Evolutionary conservation across 2,113 vertebrate species (phyloP), one percentile per base, ranked within the genome.

Genomic region (Podarcis muralis): DNA sequence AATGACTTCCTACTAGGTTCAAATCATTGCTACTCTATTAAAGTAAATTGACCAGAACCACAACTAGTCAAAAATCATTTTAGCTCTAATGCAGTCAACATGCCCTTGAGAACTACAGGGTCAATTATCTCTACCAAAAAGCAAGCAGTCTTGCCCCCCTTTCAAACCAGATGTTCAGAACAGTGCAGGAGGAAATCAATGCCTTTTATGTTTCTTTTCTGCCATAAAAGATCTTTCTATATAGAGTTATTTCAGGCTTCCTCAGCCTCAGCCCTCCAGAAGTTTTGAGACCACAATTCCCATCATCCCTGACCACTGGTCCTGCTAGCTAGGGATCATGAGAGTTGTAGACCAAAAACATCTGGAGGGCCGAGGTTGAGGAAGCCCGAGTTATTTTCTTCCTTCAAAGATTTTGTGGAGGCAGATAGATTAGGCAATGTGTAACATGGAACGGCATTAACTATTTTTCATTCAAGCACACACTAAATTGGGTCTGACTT

Each of bases 11-110:
- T 77, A 75, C 40, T 88, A 32, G 30, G 72, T 37, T 83, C 62
- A 35, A 76, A 66, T 83, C 76, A 88, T 83, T 88, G 35, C 72
- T 74, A 88, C 57, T 48, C 81, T 32, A 66, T 83, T 83, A 66
- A 83, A 88, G 27, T 88, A 83, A 83, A 66, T 76, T 25, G 30
- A 85, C 81, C 57, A 32, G 37, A 79, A 18, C 0, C 0, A 48
- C 20, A 12, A 15, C 1, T 53, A 40, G 68, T 1, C 27, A 53
- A 86, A 84, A 76, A 90, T 77, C 2, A 83, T 74, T 84, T 32
- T 2, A 43, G 22, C 3, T 37, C 68, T 62, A 53, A 48, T 37
- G 57, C 7, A 57, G 9, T 68, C 68, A 85, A 75, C 37, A 76
- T 20, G 59, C 82, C 62, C 30, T 88, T 83, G 37, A 87, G 77